These are phyloP conservation scores for Ceratitis capitata DNA, from an alignment of 1,140 invertebrate species.

Conservation along the genomic window DNA sequence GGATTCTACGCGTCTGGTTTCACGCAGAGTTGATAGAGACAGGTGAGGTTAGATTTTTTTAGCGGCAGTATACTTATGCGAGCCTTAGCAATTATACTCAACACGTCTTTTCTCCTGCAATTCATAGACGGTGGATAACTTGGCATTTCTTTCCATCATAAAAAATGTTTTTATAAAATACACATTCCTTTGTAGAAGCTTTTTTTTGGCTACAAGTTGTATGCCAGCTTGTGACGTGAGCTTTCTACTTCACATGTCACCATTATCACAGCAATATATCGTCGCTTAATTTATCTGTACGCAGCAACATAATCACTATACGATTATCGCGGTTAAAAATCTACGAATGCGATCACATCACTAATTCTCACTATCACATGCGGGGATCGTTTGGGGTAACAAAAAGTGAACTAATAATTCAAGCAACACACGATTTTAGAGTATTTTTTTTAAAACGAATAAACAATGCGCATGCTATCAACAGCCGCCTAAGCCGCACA, in stretches of 20 bases:
- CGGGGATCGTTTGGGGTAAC: neutral
- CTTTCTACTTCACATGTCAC: neutral
- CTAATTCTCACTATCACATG: slow-evolving; percentile 36
- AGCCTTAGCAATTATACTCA: too few species aligned
- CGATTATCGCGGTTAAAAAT: slow-evolving; percentile 35
- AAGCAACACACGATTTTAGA: neutral
- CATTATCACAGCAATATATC: slow-evolving; percentile 26
- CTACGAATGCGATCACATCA: neutral
- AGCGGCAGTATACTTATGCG: too few species aligned
- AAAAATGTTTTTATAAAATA: too few species aligned
- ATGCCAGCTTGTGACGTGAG: neutral
- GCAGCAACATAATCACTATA: slow-evolving; percentile 23
- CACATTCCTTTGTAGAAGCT: too few species aligned
- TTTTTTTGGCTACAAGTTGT: too few species aligned
- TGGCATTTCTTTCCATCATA: too few species aligned
- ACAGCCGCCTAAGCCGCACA: neutral
- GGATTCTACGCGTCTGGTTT: too few species aligned
- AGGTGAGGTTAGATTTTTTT: too few species aligned
- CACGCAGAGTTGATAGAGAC: too few species aligned
- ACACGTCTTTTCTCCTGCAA: too few species aligned
- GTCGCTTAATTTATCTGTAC: slow-evolving; percentile 22
- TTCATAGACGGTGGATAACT: too few species aligned
- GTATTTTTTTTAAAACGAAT: neutral
- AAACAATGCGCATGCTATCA: neutral
- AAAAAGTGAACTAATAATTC: neutral